Conservation (phyloP, 2,888 invertebrate species). For the Ptychoptera albimana region DNA sequence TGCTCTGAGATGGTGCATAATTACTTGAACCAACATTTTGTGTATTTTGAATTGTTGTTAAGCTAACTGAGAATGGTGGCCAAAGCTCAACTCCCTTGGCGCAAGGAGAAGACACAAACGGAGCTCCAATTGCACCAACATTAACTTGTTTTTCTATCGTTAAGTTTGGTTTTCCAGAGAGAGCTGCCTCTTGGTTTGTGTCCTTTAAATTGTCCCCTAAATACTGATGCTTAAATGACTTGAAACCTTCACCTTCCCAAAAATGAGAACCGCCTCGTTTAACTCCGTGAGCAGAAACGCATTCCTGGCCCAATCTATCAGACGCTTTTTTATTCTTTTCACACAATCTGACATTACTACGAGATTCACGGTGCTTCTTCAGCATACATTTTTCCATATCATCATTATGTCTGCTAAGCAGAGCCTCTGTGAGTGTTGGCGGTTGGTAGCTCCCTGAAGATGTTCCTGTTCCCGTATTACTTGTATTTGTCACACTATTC, state of each 20-base stretch:
- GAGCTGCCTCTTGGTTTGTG: conserved; percentile 4
- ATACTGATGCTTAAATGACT: conserved; percentile 37
- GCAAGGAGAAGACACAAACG: conserved; percentile 1
- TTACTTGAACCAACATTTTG: conserved; percentile 19
- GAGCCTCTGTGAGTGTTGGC: conserved; percentile 40
- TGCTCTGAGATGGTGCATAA: conserved; percentile 23
- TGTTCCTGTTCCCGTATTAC: conserved; percentile 30
- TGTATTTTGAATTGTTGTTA: conserved; percentile 22
- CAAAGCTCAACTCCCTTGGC: conserved; percentile 35
- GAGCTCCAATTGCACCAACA: background rate
- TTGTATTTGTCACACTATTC: conserved; percentile 35
- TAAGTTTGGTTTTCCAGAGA: background rate
- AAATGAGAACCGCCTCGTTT: conserved; percentile 46
- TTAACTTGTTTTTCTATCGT: background rate
- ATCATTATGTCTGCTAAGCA: conserved; percentile 56
- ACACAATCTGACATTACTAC: conserved; percentile 34
- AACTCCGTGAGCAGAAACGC: conserved; percentile 32
- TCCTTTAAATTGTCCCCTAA: conserved; percentile 13
- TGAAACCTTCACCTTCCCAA: conserved; percentile 41
- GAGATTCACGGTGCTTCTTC: conserved; percentile 48
- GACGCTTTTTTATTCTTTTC: conserved; percentile 27
- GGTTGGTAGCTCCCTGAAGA: conserved; percentile 31
- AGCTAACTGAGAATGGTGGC: conserved; percentile 41
- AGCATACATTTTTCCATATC: conserved; percentile 69
- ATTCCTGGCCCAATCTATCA: conserved; percentile 17